These are phyloP conservation scores for Hystrix cristata DNA, from an alignment of 2,113 vertebrate species.

Conservation along the genomic window DNA sequence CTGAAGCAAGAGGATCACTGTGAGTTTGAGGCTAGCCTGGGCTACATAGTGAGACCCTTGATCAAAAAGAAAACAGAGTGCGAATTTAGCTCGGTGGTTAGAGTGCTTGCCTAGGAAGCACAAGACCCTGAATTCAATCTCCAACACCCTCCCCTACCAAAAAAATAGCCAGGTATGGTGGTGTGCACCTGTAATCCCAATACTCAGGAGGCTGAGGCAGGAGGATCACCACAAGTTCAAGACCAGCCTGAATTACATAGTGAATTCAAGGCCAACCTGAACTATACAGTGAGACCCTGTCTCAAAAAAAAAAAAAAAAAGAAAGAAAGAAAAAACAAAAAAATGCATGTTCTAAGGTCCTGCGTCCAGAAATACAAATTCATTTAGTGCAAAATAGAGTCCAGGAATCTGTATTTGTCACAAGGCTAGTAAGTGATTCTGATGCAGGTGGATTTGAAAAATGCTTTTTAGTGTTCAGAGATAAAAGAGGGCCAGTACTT, in stretches of 20 bases:
- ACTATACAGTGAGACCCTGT: background rate
- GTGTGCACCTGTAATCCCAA: background rate
- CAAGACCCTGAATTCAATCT: too few species aligned
- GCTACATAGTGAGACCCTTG: background rate
- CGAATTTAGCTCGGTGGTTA: too few species aligned
- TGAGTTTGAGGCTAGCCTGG: background rate
- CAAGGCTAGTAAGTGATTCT: background rate
- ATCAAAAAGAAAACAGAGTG: too few species aligned
- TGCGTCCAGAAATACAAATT: background rate
- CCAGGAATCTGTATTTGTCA: background rate
- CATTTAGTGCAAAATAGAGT: background rate
- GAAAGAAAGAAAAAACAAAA: background rate
- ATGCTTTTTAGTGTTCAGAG: slow-evolving; percentile 14
- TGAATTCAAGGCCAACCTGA: background rate
- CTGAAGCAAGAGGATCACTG: background rate
- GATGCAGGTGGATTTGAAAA: background rate
- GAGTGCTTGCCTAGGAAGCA: too few species aligned
- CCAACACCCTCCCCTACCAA: too few species aligned
- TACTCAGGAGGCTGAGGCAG: background rate
- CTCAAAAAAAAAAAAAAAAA: background rate
- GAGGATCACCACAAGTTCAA: background rate
- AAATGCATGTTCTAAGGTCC: background rate
- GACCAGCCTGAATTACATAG: too few species aligned
- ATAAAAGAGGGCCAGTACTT: slow-evolving; percentile 22
- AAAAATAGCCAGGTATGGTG: too few species aligned